Conservation (phyloP, 2,888 invertebrate species). For the Eupithecia exiguata region DNA sequence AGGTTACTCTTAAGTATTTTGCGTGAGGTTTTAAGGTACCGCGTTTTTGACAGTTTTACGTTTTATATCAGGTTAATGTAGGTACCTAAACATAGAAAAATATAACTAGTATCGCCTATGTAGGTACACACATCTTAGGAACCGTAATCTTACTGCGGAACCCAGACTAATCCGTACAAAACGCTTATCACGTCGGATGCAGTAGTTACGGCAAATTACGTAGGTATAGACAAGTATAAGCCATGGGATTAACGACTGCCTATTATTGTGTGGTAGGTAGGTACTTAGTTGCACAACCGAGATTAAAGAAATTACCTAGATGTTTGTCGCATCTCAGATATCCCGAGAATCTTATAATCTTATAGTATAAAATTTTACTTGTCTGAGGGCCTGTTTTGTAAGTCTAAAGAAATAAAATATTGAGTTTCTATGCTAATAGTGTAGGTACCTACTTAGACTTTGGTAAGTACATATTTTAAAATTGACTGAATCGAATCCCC, state of each 20-base stretch:
- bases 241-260: constrained; percentile 7
- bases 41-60: too few relatives aligned
- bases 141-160: constrained; percentile 5
- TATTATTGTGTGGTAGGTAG: constrained; percentile 10
- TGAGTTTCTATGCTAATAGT: too few relatives aligned
- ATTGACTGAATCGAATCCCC: neutral
- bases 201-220: constrained; percentile 28
- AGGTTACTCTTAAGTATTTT: too few relatives aligned
- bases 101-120: neutral
- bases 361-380: too few relatives aligned
- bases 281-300: constrained; percentile 8
- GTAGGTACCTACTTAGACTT: neutral
- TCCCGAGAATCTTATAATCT: neutral
- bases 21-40: too few relatives aligned
- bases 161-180: constrained; percentile 14
- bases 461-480: neutral
- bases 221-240: constrained; percentile 13
- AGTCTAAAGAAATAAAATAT: too few relatives aligned
- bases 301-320: constrained; percentile 15
- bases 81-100: neutral
- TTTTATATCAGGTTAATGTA: too few relatives aligned
- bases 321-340: neutral
- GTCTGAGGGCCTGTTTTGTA: too few relatives aligned
- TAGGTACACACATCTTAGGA: neutral
- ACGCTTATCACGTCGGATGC: constrained; percentile 33